These are phyloP conservation scores for Drosophila mettleri DNA, from an alignment of 2,888 invertebrate species.

Conservation along the genomic window DNA sequence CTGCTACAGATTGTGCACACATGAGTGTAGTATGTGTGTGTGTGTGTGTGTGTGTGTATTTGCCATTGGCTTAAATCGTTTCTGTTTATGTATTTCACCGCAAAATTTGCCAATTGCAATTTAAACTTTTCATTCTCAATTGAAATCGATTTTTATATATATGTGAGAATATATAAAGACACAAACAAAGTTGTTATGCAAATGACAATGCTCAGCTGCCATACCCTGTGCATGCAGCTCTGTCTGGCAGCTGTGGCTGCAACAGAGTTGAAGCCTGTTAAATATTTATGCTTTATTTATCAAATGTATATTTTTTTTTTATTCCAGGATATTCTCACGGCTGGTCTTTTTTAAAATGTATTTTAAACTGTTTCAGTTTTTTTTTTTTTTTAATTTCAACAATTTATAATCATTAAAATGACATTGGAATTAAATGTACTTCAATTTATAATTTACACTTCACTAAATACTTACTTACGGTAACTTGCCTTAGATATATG, in stretches of 20 bases:
- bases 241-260: neutral
- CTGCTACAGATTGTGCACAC: neutral
- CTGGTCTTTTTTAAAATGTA: neutral
- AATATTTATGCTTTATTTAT: neutral
- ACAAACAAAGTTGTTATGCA: constrained; percentile 24
- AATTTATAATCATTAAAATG: constrained; percentile 26
- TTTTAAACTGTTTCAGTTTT: constrained; percentile 2
- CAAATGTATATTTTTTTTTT: neutral
- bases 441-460: constrained; percentile 48
- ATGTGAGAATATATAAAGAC: too few species aligned
- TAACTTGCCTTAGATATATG: neutral
- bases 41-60: neutral
- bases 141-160: constrained; percentile 32
- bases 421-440: constrained; percentile 15
- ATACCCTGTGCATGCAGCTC: constrained; percentile 5
- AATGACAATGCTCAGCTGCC: constrained; percentile 8
- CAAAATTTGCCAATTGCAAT: constrained; percentile 30
- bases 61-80: constrained; percentile 24
- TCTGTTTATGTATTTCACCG: constrained; percentile 8
- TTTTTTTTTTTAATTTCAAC: neutral
- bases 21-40: neutral
- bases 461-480: constrained; percentile 14
- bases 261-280: neutral
- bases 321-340: neutral
- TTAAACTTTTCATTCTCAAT: constrained; percentile 28